These are phyloP conservation scores for Eupleurogrammus muticus DNA, from an alignment of 2,797 vertebrate species.

Conservation along the genomic window DNA sequence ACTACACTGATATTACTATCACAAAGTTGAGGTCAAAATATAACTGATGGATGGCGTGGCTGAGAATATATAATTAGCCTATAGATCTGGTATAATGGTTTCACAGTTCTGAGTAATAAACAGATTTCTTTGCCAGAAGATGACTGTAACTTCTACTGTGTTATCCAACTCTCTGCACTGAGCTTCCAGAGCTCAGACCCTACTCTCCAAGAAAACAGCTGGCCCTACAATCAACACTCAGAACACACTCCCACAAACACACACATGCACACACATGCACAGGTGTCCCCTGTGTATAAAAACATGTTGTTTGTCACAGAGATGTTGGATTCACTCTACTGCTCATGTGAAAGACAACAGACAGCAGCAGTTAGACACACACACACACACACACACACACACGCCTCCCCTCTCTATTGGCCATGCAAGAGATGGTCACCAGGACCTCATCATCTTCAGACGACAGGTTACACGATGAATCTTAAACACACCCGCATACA, in stretches of 20 bases:
- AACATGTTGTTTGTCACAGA: slow-evolving; percentile 74
- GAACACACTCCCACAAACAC: slow-evolving; percentile 28
- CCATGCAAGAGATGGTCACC: slow-evolving; percentile 53
- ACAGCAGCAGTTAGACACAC: slow-evolving; percentile 34
- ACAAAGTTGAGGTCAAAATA: slow-evolving; percentile 57
- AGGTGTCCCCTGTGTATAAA: slow-evolving; percentile 67
- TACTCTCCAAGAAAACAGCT: slow-evolving; percentile 66
- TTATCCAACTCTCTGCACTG: slow-evolving; percentile 42
- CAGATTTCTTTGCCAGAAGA: slow-evolving; percentile 50
- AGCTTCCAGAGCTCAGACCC: slow-evolving; percentile 53
- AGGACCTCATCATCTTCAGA: slow-evolving; percentile 58
- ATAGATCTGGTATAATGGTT: slow-evolving; percentile 8
- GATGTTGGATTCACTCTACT: slow-evolving; percentile 71
- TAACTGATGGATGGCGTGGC: slow-evolving; percentile 56
- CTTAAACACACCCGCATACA: slow-evolving; percentile 55
- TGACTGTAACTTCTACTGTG: slow-evolving; percentile 51
- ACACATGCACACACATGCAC: slow-evolving; percentile 29
- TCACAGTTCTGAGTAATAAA: slow-evolving; percentile 30
- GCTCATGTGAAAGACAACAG: slow-evolving; percentile 66
- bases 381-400: slow-evolving; percentile 31
- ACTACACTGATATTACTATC: slow-evolving; percentile 56
- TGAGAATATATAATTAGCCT: slow-evolving; percentile 26
- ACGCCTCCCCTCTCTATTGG: slow-evolving; percentile 39
- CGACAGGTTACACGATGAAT: slow-evolving; percentile 68
- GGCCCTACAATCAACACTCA: slow-evolving; percentile 59